Percentiles rank a stretch among this genome's conserved stretches.
phyloP scores from a whole-genome alignment of 2,797 vertebrate genomes.

The Chloroceryle amazona region DNA sequence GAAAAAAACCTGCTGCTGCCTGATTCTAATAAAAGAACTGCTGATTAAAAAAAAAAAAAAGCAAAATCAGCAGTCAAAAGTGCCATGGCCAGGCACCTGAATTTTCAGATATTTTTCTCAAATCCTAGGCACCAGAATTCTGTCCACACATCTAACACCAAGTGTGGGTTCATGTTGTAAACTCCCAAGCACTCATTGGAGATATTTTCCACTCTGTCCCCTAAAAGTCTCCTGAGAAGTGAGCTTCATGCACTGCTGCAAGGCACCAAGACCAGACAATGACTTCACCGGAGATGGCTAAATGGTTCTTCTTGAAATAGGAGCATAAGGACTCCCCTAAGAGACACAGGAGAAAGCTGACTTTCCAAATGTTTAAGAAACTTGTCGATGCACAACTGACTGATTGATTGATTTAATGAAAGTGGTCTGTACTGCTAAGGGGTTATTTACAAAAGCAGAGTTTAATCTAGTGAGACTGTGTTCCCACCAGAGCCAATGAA shows the following conservation, averaged over 20 bases:
- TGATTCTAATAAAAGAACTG: neutral
- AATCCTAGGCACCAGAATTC: neutral
- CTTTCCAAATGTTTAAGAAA: conserved; percentile 17
- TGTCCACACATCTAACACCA: neutral
- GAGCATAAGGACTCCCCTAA: neutral
- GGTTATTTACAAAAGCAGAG: conserved; percentile 21
- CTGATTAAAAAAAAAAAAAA: neutral
- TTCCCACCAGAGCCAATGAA: conserved; percentile 31
- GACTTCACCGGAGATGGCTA: neutral
- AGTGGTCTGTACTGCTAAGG: neutral
- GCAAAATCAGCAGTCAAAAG: neutral
- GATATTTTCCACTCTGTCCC: neutral
- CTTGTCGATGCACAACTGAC: neutral
- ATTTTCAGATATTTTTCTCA: neutral
- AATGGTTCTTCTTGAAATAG: neutral
- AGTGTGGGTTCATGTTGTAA: neutral
- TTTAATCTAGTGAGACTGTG: conserved; percentile 36
- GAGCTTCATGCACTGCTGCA: neutral
- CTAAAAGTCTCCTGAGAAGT: neutral
- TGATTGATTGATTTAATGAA: conserved; percentile 6
- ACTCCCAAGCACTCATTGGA: neutral
- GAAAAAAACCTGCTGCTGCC: neutral
- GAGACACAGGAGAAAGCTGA: neutral
- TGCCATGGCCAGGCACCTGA: neutral
- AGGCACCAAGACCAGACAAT: neutral